A percentile compares a stretch with the other conserved stretches of the same genome.
Conservation (phyloP, 1,140 invertebrate species). For the Lethrus apterus region DNA sequence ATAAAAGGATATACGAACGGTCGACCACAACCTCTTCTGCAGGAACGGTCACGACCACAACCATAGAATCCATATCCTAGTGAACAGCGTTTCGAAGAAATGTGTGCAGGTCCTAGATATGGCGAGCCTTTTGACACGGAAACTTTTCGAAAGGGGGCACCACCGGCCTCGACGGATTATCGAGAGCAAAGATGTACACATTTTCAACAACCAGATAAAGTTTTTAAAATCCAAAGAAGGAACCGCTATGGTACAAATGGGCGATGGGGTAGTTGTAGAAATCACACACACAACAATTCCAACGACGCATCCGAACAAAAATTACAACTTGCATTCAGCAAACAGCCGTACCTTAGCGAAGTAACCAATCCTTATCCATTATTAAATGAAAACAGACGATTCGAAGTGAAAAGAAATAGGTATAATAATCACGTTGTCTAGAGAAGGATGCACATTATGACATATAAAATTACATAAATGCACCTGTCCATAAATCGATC, state of each 20-base stretch:
- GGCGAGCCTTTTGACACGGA: conserved; percentile 30
- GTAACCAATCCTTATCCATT: conserved; percentile 95
- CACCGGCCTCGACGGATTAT: conserved; percentile 22
- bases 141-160: conserved; percentile 32
- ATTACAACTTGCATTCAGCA: conserved; percentile 73
- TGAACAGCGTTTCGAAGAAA: conserved; percentile 36
- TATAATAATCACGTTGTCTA: no score
- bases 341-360: conserved; percentile 93
- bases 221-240: conserved; percentile 98
- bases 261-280: conserved; percentile 88
- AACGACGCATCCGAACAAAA: conserved; percentile 39
- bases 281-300: conserved; percentile 32
- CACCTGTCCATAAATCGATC: no score
- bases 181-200: conserved; percentile 32
- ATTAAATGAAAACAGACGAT: no score
- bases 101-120: conserved; percentile 38
- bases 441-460: no score
- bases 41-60: no score
- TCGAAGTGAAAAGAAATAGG: no score
- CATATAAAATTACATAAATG: no score
- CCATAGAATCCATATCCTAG: no score
- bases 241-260: conserved; percentile 99
- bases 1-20: no score
- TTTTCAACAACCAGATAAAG: conserved; percentile 78
- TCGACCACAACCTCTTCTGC: no score